phyloP scores from a whole-genome alignment of 1,140 invertebrate species.

The Formica selysi region DNA sequence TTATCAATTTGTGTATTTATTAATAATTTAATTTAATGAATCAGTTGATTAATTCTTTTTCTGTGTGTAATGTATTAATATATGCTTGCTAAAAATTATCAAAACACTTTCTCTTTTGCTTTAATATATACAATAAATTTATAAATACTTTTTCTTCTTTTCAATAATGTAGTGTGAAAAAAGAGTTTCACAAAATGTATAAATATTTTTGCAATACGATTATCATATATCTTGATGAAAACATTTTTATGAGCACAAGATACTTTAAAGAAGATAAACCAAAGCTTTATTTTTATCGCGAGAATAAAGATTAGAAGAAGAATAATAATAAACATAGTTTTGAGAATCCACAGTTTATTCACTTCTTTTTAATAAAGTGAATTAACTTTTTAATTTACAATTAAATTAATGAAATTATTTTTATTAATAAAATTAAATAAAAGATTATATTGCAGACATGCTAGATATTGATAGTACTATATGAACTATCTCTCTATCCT shows the following conservation, averaged over 20 bases:
- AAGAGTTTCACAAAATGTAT: background rate
- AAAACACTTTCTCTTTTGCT: no score
- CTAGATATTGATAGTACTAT: no score
- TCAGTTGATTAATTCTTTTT: background rate
- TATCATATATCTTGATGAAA: background rate
- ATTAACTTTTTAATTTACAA: no score
- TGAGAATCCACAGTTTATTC: no score
- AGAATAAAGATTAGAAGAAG: background rate
- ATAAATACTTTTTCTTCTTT: background rate
- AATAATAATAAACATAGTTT: background rate
- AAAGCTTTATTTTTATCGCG: background rate
- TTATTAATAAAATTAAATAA: no score
- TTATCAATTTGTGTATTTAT: constrained; percentile 17
- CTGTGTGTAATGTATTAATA: background rate
- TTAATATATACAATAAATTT: background rate
- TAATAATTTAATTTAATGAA: background rate
- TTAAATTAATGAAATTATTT: no score
- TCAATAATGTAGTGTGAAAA: background rate
- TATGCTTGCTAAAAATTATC: background rate
- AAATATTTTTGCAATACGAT: background rate
- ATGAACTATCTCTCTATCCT: no score
- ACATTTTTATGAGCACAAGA: background rate
- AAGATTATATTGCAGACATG: no score
- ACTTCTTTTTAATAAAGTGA: no score
- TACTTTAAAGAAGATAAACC: background rate